Evolutionary conservation across 2,888 invertebrate genomes (phyloP).

Genomic region (Adelphocoris suturalis): DNA sequence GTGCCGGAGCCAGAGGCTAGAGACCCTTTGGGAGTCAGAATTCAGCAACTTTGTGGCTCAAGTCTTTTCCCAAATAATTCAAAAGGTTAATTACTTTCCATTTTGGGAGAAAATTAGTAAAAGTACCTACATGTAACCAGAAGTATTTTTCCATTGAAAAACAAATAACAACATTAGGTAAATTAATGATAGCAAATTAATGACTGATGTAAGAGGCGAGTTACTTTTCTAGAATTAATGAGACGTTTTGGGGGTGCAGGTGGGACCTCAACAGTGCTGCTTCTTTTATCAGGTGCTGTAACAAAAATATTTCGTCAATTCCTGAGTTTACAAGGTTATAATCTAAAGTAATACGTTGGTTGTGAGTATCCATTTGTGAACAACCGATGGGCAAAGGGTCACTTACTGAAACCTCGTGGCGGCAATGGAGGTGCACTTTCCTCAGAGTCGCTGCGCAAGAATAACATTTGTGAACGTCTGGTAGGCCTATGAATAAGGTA

Average conservation of each 20-base stretch:
- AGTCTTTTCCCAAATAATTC: too few relatives aligned
- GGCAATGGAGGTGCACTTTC: conserved; percentile 89
- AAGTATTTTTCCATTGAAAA: too few relatives aligned
- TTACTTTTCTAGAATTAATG: conserved; percentile 72
- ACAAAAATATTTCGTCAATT: conserved; percentile 66
- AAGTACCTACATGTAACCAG: too few relatives aligned
- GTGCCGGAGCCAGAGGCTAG: too few relatives aligned
- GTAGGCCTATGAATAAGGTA: conserved; percentile 79
- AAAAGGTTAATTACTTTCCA: too few relatives aligned
- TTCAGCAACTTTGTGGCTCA: too few relatives aligned
- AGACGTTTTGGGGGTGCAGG: conserved; percentile 80
- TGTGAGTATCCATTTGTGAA: too few relatives aligned
- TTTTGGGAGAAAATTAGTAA: too few relatives aligned
- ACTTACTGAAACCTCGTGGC: conserved; percentile 87
- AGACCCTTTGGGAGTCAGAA: too few relatives aligned
- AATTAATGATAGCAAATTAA: too few relatives aligned
- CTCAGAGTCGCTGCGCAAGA: conserved; percentile 78
- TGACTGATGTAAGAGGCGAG: background rate
- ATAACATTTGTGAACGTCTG: conserved; percentile 80
- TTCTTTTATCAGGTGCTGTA: conserved; percentile 82
- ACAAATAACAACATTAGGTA: too few relatives aligned
- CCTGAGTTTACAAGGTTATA: background rate
- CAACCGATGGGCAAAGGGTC: background rate
- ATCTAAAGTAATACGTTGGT: background rate
- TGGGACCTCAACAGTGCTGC: conserved; percentile 78